These are phyloP conservation scores for Eupithecia dodoneata DNA, from an alignment of 2,888 invertebrate species.

Conservation along the genomic window DNA sequence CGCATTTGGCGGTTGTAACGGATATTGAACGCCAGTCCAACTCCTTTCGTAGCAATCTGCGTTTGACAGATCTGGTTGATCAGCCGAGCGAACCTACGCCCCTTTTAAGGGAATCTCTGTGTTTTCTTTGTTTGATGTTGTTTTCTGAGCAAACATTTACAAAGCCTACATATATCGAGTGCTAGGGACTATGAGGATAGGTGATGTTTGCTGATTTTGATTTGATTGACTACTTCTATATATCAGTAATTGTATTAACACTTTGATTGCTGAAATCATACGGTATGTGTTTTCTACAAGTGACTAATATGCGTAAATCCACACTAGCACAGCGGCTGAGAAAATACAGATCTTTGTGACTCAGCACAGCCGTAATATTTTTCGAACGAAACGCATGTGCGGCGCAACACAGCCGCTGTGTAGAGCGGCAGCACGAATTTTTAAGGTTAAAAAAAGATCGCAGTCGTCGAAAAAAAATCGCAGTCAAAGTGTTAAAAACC, in stretches of 20 bases:
- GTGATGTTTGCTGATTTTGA: background rate
- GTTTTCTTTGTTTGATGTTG: slow-evolving; percentile 49
- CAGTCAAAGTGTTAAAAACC: no score
- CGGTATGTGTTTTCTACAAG: no score
- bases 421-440: no score
- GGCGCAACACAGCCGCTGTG: no score
- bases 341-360: no score
- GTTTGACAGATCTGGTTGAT: slow-evolving; percentile 73
- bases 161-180: background rate
- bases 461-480: no score
- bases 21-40: slow-evolving; percentile 62
- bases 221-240: background rate
- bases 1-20: slow-evolving; percentile 42
- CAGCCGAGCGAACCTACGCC: slow-evolving; percentile 60
- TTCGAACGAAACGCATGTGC: no score
- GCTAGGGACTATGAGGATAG: background rate
- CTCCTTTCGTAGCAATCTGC: slow-evolving; percentile 69
- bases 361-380: no score
- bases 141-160: slow-evolving; percentile 20
- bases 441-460: no score
- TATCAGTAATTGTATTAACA: background rate
- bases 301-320: no score
- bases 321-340: no score
- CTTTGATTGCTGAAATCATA: no score
- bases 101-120: slow-evolving; percentile 38